phyloP scores from a whole-genome alignment of 2,888 invertebrate species.

The Eupeodes luniger region DNA sequence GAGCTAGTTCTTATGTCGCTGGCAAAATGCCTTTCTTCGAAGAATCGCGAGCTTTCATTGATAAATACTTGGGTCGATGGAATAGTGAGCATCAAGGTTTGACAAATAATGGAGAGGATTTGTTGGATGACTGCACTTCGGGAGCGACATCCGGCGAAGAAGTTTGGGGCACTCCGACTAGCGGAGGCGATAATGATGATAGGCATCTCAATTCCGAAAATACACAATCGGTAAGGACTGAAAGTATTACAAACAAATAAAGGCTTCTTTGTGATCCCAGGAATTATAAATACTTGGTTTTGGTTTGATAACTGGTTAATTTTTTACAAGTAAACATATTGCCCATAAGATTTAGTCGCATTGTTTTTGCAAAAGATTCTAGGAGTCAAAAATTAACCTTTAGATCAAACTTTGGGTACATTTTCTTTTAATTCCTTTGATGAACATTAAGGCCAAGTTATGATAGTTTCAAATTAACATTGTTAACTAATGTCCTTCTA shows the following conservation, averaged over 20 bases:
- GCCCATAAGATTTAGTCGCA: too few relatives aligned
- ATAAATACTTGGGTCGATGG: slow-evolving; percentile 86
- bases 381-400: too few relatives aligned
- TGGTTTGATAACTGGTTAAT: too few relatives aligned
- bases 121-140: slow-evolving; percentile 89
- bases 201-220: slow-evolving; percentile 88
- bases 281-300: background rate
- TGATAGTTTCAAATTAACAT: background rate
- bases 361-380: too few relatives aligned
- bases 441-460: too few relatives aligned
- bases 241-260: background rate
- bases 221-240: slow-evolving; percentile 86
- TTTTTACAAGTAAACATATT: too few relatives aligned
- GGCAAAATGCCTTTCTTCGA: slow-evolving; percentile 92
- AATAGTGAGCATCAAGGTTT: slow-evolving; percentile 79
- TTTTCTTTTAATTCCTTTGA: background rate
- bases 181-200: slow-evolving; percentile 92
- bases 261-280: background rate
- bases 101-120: slow-evolving; percentile 86
- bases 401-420: too few relatives aligned
- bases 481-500: background rate
- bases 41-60: slow-evolving; percentile 85
- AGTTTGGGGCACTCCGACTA: slow-evolving; percentile 95
- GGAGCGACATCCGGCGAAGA: slow-evolving; percentile 94
- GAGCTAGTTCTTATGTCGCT: slow-evolving; percentile 92